Percentiles rank a stretch among this genome's conserved stretches.
phyloP scores from a whole-genome alignment of 2,797 vertebrate species.

The Fringilla coelebs region DNA sequence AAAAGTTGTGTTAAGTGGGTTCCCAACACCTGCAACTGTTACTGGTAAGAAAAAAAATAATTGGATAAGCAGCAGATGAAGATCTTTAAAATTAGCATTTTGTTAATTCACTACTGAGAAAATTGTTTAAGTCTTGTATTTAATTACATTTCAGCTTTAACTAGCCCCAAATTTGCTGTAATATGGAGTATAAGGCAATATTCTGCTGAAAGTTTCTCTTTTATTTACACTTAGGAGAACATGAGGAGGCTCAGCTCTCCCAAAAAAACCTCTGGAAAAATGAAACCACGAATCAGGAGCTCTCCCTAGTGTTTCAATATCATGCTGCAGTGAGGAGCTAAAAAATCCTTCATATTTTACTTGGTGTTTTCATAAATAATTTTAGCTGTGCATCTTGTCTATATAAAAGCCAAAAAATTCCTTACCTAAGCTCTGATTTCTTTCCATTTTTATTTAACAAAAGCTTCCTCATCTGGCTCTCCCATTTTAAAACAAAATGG shows the following conservation, averaged over 20 bases:
- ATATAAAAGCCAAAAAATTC: not conserved
- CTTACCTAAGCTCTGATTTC: not conserved
- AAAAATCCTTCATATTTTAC: not conserved
- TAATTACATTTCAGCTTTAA: not conserved
- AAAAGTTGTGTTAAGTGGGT: not conserved
- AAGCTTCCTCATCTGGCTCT: not conserved
- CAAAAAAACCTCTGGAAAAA: not conserved
- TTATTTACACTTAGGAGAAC: not conserved
- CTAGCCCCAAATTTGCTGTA: not conserved
- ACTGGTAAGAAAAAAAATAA: not conserved
- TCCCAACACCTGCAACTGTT: not conserved
- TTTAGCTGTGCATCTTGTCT: not conserved
- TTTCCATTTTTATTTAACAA: not conserved
- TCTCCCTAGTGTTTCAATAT: slow-evolving; percentile 23
- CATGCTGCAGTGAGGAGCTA: not conserved
- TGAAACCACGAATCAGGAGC: not conserved
- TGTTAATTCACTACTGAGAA: not conserved
- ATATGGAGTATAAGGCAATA: not conserved
- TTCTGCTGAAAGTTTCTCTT: not conserved
- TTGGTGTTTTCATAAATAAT: not conserved
- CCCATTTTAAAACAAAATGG: not conserved
- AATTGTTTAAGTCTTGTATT: not conserved
- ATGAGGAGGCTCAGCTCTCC: not conserved
- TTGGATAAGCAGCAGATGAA: not conserved
- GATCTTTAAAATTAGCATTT: not conserved